Base-by-base conservation (phyloP, 2,113 vertebrate species). In the Turnix velox region DNA sequence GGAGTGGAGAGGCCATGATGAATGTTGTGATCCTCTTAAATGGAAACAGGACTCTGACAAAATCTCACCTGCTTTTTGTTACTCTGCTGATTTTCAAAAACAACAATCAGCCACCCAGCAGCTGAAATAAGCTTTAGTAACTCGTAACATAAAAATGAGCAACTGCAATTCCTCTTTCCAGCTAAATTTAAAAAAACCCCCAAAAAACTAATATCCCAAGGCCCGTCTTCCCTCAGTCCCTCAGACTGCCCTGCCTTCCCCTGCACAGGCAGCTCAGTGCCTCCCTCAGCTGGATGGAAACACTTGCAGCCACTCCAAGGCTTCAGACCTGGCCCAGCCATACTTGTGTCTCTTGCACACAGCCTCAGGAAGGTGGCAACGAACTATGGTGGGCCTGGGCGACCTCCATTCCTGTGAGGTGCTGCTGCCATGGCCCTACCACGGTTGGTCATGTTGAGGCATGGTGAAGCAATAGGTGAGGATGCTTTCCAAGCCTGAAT, bases 301-400 rank as follows among this genome's bases (percentile, higher is more conserved):
- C 17, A 13, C 28, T 35, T 75, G 31, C 49, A 72, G 33, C 13
- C 19, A 28, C 18, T 49, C 33, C 0, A 0, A 72, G 52, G 58
- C 30, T 59, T 24, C 77, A 54, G 20, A 27, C 27, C 42, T 17
- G 39, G 35, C 51, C 57, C 4, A 0, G 33, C 30, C 28, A 20
- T 0, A 0, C 39, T 49, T 5, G 0, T 2, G 30, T 6, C 20
- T n/a, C 25, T 51, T 5, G 1, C 18, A 30, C 13, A 9, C 0
- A 0, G 55, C 7, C 45, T 39, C 1, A 1, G 30, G 62, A 65
- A 30, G 0, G 2, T 0, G 4, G 30, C 35, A 7, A 20, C 43
- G 40, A 39, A 24, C 58, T 18, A 58, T 45, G 27, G 7, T 10
- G 16, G 35, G 37, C 18, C 24, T 61, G 37, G 10, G 24, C 0